Evolutionary conservation across 1,140 invertebrate genomes (phyloP).

Genomic region (Holotrichia oblita): DNA sequence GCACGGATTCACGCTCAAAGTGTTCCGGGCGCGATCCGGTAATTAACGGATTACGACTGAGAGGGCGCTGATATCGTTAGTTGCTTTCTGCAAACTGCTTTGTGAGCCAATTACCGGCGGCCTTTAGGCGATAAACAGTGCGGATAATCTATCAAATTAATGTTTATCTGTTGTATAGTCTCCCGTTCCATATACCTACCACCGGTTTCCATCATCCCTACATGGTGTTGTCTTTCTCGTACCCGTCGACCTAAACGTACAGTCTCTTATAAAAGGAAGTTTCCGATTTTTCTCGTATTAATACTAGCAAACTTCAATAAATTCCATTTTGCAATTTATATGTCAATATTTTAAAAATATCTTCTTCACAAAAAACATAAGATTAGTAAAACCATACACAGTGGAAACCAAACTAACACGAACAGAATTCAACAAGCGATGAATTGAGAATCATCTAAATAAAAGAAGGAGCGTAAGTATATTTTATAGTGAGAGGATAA

Average conservation of each 20-base stretch:
- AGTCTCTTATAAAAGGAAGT: too few relatives aligned
- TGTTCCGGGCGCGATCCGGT: slow-evolving; percentile 35
- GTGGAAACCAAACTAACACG: too few relatives aligned
- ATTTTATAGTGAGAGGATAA: too few relatives aligned
- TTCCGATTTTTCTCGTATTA: too few relatives aligned
- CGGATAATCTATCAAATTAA: slow-evolving; percentile 60
- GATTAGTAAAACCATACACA: too few relatives aligned
- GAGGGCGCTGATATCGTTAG: slow-evolving; percentile 42
- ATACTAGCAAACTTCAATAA: too few relatives aligned
- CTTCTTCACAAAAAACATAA: too few relatives aligned
- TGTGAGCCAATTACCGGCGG: slow-evolving; percentile 39
- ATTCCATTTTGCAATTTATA: too few relatives aligned
- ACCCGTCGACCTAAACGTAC: neutral
- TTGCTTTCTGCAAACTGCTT: slow-evolving; percentile 41
- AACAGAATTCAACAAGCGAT: too few relatives aligned
- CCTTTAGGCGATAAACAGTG: slow-evolving; percentile 56
- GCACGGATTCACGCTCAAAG: slow-evolving; percentile 39
- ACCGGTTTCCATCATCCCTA: neutral
- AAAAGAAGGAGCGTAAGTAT: too few relatives aligned
- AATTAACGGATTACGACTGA: slow-evolving; percentile 41
- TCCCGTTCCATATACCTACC: neutral
- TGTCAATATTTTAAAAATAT: too few relatives aligned
- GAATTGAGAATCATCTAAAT: too few relatives aligned
- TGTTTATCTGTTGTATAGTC: slow-evolving; percentile 49
- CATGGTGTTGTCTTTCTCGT: neutral